phyloP scores from a whole-genome alignment of 53 echinoderm and acorn worm species.

The Zoroaster sp. region DNA sequence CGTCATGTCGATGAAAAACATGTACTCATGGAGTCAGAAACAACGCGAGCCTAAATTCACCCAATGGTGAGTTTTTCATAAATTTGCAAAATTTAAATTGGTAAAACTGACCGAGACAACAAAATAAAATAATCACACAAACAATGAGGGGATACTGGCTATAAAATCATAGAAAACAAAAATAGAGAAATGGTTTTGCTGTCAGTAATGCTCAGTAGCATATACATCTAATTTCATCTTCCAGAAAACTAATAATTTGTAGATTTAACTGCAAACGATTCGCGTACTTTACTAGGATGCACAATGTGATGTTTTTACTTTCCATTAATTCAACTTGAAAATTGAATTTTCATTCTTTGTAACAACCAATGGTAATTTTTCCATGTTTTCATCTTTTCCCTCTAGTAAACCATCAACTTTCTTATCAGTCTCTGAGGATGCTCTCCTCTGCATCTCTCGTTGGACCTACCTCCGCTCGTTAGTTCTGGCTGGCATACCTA shows the following conservation, averaged over 20 bases:
- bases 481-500: conserved; percentile 8
- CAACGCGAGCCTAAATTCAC: background rate
- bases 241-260: background rate
- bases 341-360: too few relatives aligned
- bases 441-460: conserved; percentile 33
- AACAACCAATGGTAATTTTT: too few relatives aligned
- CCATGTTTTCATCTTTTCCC: background rate
- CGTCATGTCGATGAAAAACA: background rate
- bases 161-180: too few relatives aligned
- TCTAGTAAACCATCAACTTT: background rate
- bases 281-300: background rate
- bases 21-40: too few relatives aligned
- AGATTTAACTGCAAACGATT: background rate
- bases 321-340: too few relatives aligned
- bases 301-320: too few relatives aligned
- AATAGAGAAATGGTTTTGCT: too few relatives aligned
- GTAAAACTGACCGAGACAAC: background rate
- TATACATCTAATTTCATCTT: too few relatives aligned
- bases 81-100: background rate
- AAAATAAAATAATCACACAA: too few relatives aligned
- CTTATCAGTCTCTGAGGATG: conserved; percentile 8
- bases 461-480: conserved; percentile 16
- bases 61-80: background rate
- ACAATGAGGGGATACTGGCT: too few relatives aligned
- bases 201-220: too few relatives aligned